Conservation (phyloP, 92 coral and sea anemone species). For the Epizoanthus stellaris region DNA sequence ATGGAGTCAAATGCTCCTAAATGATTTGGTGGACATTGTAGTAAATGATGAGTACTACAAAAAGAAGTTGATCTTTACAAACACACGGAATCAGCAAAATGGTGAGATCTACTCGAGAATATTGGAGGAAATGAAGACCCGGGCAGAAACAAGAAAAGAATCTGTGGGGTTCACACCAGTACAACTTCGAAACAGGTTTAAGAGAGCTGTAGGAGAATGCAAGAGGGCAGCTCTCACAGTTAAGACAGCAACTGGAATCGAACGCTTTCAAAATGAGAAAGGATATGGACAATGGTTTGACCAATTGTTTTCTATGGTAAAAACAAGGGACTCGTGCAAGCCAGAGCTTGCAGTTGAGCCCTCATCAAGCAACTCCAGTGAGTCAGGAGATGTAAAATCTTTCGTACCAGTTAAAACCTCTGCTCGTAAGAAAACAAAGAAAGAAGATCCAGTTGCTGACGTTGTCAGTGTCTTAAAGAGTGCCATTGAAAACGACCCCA, state of each 20-base stretch:
- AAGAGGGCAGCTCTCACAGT: slow-evolving; percentile 50
- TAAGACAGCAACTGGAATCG: slow-evolving; percentile 50
- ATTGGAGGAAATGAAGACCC: slow-evolving; percentile 52
- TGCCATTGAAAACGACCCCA: slow-evolving; percentile 58
- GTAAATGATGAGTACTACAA: slow-evolving; percentile 57
- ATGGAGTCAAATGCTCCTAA: slow-evolving; percentile 57
- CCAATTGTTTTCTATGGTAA: slow-evolving; percentile 53
- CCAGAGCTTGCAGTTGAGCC: slow-evolving; percentile 59
- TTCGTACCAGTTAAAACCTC: slow-evolving; percentile 56
- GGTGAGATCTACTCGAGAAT: slow-evolving; percentile 49
- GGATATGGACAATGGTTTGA: slow-evolving; percentile 58
- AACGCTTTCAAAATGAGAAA: slow-evolving; percentile 48
- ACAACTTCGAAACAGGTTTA: slow-evolving; percentile 54
- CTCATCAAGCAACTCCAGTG: slow-evolving; percentile 45
- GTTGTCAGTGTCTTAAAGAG: slow-evolving; percentile 46
- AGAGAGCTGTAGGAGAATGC: slow-evolving; percentile 51
- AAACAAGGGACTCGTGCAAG: slow-evolving; percentile 52
- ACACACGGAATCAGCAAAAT: slow-evolving; percentile 60
- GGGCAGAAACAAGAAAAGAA: slow-evolving; percentile 48
- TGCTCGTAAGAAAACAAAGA: slow-evolving; percentile 44
- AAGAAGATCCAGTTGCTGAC: slow-evolving; percentile 58
- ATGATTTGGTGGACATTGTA: slow-evolving; percentile 53
- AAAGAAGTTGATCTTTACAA: slow-evolving; percentile 64
- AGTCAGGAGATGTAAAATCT: slow-evolving; percentile 38
- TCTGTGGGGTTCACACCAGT: slow-evolving; percentile 44